phyloP scores from a whole-genome alignment of 2,888 invertebrate genomes.

The Calliphora vomitoria region DNA sequence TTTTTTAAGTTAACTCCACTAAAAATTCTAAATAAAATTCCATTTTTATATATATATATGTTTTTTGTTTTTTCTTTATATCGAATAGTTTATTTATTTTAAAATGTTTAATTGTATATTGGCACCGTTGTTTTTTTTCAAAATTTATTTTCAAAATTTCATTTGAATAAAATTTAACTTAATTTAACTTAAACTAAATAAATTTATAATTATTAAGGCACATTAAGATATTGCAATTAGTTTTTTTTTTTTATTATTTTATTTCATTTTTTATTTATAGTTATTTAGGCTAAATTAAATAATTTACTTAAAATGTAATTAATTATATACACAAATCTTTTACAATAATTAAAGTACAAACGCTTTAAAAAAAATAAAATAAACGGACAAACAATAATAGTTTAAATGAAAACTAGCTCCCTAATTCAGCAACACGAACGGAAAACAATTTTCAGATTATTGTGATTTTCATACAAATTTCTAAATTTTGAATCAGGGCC shows the following conservation, averaged over 20 bases:
- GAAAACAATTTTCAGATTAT: too few relatives aligned
- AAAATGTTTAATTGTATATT: constrained; percentile 11
- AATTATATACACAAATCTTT: constrained; percentile 61
- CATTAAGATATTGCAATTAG: constrained; percentile 60
- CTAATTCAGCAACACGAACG: too few relatives aligned
- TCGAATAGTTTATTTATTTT: constrained; percentile 21
- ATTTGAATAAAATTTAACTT: constrained; percentile 2
- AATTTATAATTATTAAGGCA: constrained; percentile 65
- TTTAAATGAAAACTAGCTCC: too few relatives aligned
- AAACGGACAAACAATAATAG: not conserved
- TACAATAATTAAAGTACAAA: constrained; percentile 58
- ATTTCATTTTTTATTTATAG: constrained; percentile 10
- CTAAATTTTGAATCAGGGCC: too few relatives aligned
- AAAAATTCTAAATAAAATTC: too few relatives aligned
- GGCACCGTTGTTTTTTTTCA: constrained; percentile 21
- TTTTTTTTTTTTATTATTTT: constrained; percentile 14
- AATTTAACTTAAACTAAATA: constrained; percentile 24
- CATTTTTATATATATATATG: not conserved
- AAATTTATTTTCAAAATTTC: not conserved
- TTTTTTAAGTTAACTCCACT: not conserved
- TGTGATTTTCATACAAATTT: not conserved
- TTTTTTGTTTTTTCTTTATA: constrained; percentile 2
- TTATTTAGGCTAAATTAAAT: constrained; percentile 50
- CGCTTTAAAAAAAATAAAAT: constrained; percentile 9
- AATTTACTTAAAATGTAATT: constrained; percentile 64